A percentile compares a stretch with the other conserved stretches of the same genome.
Evolutionary conservation across 2,888 invertebrate species (phyloP).

Genomic region (Sinotaia quadrata): DNA sequence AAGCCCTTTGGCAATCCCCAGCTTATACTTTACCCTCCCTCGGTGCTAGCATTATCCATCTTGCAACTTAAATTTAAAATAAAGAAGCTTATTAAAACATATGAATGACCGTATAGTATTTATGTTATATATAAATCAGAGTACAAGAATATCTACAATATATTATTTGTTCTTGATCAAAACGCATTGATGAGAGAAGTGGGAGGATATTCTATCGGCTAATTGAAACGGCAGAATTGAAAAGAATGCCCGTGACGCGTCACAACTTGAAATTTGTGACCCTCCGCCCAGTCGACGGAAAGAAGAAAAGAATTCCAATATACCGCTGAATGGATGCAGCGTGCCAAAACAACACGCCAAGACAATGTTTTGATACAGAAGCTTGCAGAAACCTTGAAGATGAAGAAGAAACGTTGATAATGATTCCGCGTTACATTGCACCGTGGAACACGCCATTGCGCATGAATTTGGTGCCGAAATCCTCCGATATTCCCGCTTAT

Average conservation of each 20-base stretch:
- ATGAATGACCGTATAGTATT: not conserved
- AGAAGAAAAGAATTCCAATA: constrained; percentile 63
- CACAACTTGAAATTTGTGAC: constrained; percentile 58
- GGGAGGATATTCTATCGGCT: constrained; percentile 61
- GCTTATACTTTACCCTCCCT: constrained; percentile 57
- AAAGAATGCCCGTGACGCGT: constrained; percentile 69
- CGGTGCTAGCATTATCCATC: not conserved
- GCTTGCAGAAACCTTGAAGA: constrained; percentile 22
- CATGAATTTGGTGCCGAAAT: constrained; percentile 64
- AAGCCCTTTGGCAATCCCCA: constrained; percentile 61
- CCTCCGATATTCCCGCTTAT: constrained; percentile 71
- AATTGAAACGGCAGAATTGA: constrained; percentile 67
- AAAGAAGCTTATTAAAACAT: not conserved
- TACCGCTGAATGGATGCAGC: constrained; percentile 59
- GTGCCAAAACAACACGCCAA: constrained; percentile 51
- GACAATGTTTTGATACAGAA: constrained; percentile 35
- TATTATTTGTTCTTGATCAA: not conserved
- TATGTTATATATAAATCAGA: not conserved
- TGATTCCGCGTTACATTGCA: constrained; percentile 19
- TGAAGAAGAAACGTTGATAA: constrained; percentile 17
- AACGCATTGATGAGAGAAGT: not conserved
- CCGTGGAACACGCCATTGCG: constrained; percentile 53
- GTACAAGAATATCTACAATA: not conserved
- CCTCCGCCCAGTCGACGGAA: constrained; percentile 67
- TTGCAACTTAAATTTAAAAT: not conserved